Base-by-base conservation (phyloP, 2,797 vertebrate genomes). In the Ispidina picta region DNA sequence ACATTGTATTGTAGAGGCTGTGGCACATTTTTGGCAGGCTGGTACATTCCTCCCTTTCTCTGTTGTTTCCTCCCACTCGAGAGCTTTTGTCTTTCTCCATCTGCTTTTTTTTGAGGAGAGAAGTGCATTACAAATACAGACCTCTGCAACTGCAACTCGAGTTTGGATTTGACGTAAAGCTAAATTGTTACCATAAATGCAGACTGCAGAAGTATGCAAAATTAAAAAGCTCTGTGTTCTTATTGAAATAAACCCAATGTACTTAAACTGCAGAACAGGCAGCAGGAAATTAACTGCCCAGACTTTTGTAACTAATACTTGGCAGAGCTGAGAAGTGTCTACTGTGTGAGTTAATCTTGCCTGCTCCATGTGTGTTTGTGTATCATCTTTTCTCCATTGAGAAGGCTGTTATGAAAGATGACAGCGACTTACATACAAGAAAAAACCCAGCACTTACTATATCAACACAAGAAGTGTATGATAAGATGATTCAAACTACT, bases 1-100 rank as follows among this genome's bases (percentile, higher is more conserved):
- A 83, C 78, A 74, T 62, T 90, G 65, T 88, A 75, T 82, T 91
- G 54, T 91, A 91, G 63, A 74, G 62, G 18, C 86, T 80, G 86
- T 94, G 86, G 83, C 69, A 77, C 91, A 96, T 95, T 94, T 96
- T 95, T 95, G 95, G 94, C 92, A 88, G 69, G 89, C 89, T 68
- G 80, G 55, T 94, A 71, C 92, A 94, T 96, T 96, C 95, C 35
- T 96, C 31, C 12, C 41, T 93, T 84, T 92, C 54, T 86, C 69
- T 58, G 23, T 84, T 88, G 65, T 81, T 95, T 93, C 91, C 89
- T 91, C 89, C 91, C 81, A 90, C 94, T 93, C 79, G 46, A 70
- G 74, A 79, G 73, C 77, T 89, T 93, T 95, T 95, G 89, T 96
- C 88, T 94, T 79, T 91, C 79, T 72, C 74, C 85, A 51, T 94